Percentiles rank a stretch among this genome's conserved stretches.
These are phyloP conservation scores for Plectropomus leopardus DNA, from an alignment of 2,113 vertebrate species.

Conservation along the genomic window DNA sequence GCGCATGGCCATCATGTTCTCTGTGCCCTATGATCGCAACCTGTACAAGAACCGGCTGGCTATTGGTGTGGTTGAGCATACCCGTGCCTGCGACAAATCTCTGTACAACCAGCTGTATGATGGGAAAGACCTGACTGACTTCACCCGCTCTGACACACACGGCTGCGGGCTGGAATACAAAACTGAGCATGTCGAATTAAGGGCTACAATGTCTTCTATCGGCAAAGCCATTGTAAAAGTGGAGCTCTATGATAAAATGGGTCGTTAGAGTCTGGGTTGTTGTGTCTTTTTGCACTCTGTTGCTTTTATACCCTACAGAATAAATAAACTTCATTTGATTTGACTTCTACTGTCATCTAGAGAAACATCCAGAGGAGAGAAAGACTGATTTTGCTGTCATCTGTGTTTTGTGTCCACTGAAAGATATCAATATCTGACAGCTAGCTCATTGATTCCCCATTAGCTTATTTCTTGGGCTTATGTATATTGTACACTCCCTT, in stretches of 20 bases:
- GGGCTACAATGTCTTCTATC: constrained; percentile 80
- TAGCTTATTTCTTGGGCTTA: constrained; percentile 51
- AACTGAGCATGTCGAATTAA: constrained; percentile 50
- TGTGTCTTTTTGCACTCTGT: constrained; percentile 13
- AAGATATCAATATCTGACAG: constrained; percentile 73
- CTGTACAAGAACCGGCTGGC: constrained; percentile 79
- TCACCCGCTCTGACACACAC: constrained; percentile 47
- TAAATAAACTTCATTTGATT: constrained; percentile 57
- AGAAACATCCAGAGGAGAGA: constrained; percentile 33
- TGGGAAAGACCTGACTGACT: constrained; percentile 69
- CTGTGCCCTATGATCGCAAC: constrained; percentile 79
- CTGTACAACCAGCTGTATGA: constrained; percentile 81
- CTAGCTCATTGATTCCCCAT: constrained; percentile 72
- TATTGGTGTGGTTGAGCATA: constrained; percentile 66
- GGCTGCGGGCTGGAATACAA: constrained; percentile 65
- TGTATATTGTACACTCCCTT: constrained; percentile 44
- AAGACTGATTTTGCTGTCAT: constrained; percentile 70
- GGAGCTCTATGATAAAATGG: constrained; percentile 81
- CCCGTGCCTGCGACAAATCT: constrained; percentile 72
- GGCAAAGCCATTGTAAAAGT: constrained; percentile 83
- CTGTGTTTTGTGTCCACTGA: constrained; percentile 53
- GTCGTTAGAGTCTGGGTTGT: constrained; percentile 21
- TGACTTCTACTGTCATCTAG: constrained; percentile 38
- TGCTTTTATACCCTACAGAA: constrained; percentile 29
- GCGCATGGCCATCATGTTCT: constrained; percentile 82